Evolutionary conservation across 2,113 vertebrate genomes (phyloP), one percentile per base, ranked within the genome.

Genomic region (Psophia crepitans): DNA sequence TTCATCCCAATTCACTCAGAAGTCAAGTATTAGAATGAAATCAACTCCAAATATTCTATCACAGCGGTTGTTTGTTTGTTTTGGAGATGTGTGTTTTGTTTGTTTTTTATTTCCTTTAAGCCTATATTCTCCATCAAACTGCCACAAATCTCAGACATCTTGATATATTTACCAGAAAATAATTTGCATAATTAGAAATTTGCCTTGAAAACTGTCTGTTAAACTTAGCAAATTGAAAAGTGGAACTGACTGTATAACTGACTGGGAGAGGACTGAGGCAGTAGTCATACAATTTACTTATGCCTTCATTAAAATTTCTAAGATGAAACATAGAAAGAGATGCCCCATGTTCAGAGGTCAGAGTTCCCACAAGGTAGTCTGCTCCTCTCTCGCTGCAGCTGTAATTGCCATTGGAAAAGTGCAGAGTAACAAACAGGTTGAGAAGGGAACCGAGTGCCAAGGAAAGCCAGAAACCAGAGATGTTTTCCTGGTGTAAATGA

Each of bases 401-500:
- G n/a, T 27, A 23, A 32, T 41, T 1, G 2, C 6, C 26, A 44
- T 7, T 12, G n/a, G 37, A 77, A 32, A 81, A 41, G 21, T 1
- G 3, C 21, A 76, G 61, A 54, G 20, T 41, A 64, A 41, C 1
- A 0, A 68, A 51, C 1, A 3, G 18, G 7, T 24, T 58, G 44
- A 41, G 26, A 32, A 65, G 33, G 39, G 30, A 35, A 49, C 4
- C 0, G 0, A 81, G 17, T 4, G 30, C 33, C 61, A 9, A 84
- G 24, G 14, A 61, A 87, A 77, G 37, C 11, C 89, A 90, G 68
- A 90, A 87, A 17, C 2, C 18, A 89, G 46, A 79, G 21, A n/a
- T 1, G 3, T n/a, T 64, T 54, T 35, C 20, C 20, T 20, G 17
- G 44, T 46, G 32, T 49, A 82, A 49, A 74, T 41, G 21, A 68